Evolutionary conservation across 2,113 vertebrate species (phyloP).

Genomic region (Myiopsitta monachus): DNA sequence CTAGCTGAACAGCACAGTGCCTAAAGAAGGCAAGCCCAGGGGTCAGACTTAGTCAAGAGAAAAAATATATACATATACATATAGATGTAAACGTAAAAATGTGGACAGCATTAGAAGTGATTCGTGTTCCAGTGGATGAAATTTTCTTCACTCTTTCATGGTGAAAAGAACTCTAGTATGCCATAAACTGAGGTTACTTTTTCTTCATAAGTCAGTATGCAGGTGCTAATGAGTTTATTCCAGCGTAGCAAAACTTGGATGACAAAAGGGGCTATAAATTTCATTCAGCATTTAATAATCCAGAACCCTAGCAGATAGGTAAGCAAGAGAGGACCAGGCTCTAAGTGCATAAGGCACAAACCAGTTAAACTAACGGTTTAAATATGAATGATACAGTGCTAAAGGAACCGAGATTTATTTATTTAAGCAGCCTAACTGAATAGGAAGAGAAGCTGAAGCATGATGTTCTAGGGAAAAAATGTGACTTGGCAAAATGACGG

Average conservation of each 20-base stretch:
- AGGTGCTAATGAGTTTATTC: neutral
- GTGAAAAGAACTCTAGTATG: neutral
- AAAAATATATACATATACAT: neutral
- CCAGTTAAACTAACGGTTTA: neutral
- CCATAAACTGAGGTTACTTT: neutral
- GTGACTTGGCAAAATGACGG: neutral
- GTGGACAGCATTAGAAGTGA: neutral
- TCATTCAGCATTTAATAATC: neutral
- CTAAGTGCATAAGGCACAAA: neutral
- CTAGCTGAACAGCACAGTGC: neutral
- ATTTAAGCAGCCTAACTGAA: neutral
- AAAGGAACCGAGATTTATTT: neutral
- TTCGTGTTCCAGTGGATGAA: neutral
- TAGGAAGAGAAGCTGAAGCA: neutral
- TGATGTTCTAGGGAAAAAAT: slow-evolving; percentile 35
- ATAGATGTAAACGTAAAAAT: neutral
- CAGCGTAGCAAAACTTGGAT: neutral
- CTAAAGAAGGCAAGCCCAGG: neutral
- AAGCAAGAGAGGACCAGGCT: neutral
- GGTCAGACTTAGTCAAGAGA: neutral
- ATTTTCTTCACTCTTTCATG: neutral
- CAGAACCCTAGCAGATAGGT: neutral
- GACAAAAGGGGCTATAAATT: neutral
- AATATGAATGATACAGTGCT: neutral
- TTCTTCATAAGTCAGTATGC: neutral